Conservation (phyloP, 2,113 vertebrate genomes). For the Plecotus auritus region DNA sequence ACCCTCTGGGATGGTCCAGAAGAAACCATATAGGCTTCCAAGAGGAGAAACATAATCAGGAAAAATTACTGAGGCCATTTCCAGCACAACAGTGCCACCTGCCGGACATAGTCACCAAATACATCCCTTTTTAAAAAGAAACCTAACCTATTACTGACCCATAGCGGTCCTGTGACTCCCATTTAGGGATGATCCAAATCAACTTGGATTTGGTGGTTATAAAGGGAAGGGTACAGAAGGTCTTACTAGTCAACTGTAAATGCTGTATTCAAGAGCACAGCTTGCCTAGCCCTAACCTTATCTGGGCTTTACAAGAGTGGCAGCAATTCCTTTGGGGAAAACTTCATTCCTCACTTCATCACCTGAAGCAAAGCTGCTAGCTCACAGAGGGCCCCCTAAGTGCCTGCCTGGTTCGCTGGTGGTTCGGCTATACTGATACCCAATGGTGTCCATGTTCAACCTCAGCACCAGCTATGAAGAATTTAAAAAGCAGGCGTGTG, state of each 20-base stretch:
- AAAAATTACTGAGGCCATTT: neutral
- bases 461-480: neutral
- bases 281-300: neutral
- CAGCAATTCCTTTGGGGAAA: neutral
- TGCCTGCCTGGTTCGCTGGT: neutral
- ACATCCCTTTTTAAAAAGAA: neutral
- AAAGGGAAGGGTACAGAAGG: neutral
- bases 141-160: neutral
- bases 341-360: neutral
- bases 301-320: neutral
- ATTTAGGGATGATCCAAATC: neutral
- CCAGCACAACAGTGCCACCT: conserved; percentile 1
- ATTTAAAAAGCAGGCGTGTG: neutral
- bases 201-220: neutral
- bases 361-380: neutral
- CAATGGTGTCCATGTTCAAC: neutral
- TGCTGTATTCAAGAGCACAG: neutral
- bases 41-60: neutral
- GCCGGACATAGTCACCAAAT: neutral
- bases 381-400: neutral
- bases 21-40: neutral
- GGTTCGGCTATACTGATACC: neutral
- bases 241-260: neutral
- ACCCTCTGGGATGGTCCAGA: neutral
- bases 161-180: neutral